Percentiles rank a stretch among this genome's conserved stretches.
Conservation (phyloP, 1,140 invertebrate genomes). For the Lucilia sericata region DNA sequence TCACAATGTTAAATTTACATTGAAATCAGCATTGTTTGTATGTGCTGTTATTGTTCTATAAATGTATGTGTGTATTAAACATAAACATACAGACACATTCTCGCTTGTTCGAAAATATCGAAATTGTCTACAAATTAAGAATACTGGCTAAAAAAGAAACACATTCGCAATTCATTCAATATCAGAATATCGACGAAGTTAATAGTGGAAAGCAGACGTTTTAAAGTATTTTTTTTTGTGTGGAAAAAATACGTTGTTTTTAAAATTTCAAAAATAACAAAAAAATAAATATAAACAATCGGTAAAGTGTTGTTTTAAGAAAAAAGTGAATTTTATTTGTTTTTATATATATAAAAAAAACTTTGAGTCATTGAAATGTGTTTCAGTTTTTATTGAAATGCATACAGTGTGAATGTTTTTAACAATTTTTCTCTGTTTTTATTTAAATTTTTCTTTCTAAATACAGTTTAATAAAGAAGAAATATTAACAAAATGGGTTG, state of each 20-base stretch:
- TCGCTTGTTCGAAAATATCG: too few relatives aligned
- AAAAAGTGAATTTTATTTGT: background rate
- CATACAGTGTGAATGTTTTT: too few relatives aligned
- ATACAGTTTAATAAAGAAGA: background rate
- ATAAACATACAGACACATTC: too few relatives aligned
- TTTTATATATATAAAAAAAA: background rate
- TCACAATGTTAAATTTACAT: too few relatives aligned
- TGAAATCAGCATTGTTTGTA: too few relatives aligned
- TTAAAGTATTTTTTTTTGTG: background rate
- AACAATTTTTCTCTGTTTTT: background rate
- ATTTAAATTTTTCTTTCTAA: conserved; percentile 26
- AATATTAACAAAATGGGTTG: conserved; percentile 57
- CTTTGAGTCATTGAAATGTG: background rate
- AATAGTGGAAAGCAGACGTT: conserved; percentile 12
- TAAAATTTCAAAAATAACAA: background rate
- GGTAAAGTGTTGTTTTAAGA: background rate
- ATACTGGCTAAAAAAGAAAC: too few relatives aligned
- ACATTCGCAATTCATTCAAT: background rate
- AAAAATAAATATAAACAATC: background rate
- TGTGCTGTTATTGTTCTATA: too few relatives aligned
- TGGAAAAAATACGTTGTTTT: too few relatives aligned
- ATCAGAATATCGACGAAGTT: background rate
- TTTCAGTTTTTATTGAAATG: conserved; percentile 5
- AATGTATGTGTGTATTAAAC: too few relatives aligned
- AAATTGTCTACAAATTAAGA: too few relatives aligned